Conservation (phyloP, 2,888 invertebrate species). For the Idaea biselata region DNA sequence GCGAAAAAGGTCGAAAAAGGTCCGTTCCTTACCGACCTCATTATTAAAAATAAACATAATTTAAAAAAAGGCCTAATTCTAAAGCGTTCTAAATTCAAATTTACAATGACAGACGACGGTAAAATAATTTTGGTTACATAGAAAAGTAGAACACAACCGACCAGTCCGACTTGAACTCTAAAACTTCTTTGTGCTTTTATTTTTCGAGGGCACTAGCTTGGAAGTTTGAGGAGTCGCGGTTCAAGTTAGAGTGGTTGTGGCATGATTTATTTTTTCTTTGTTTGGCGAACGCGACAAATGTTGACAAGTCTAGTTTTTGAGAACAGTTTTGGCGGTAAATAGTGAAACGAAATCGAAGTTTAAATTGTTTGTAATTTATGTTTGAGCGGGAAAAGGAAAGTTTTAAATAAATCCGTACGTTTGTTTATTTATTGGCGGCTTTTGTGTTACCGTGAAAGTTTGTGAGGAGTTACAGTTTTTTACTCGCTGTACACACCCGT, state of each 20-base stretch:
- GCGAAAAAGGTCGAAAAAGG: slow-evolving; percentile 30
- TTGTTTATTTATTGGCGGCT: neutral
- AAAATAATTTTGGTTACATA: slow-evolving; percentile 46
- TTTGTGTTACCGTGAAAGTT: too few relatives aligned
- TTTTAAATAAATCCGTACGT: neutral
- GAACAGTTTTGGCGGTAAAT: neutral
- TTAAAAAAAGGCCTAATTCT: slow-evolving; percentile 31
- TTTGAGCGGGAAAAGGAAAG: neutral
- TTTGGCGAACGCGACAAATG: slow-evolving; percentile 67
- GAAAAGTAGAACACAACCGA: slow-evolving; percentile 49
- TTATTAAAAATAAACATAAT: slow-evolving; percentile 16
- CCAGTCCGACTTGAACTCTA: slow-evolving; percentile 44
- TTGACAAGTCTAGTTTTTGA: slow-evolving; percentile 62
- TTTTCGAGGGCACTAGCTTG: slow-evolving; percentile 36
- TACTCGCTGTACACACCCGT: too few relatives aligned
- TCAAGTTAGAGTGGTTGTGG: slow-evolving; percentile 40
- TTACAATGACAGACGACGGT: slow-evolving; percentile 37
- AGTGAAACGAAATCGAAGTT: slow-evolving; percentile 16
- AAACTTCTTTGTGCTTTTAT: slow-evolving; percentile 59
- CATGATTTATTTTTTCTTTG: slow-evolving; percentile 78
- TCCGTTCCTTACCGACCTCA: slow-evolving; percentile 12
- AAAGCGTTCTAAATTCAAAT: slow-evolving; percentile 48
- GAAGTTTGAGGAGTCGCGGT: slow-evolving; percentile 41
- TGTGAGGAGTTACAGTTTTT: too few relatives aligned
- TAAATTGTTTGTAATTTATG: slow-evolving; percentile 27